phyloP scores from a whole-genome alignment of 2,113 vertebrate species.

The Anolis sagrei region DNA sequence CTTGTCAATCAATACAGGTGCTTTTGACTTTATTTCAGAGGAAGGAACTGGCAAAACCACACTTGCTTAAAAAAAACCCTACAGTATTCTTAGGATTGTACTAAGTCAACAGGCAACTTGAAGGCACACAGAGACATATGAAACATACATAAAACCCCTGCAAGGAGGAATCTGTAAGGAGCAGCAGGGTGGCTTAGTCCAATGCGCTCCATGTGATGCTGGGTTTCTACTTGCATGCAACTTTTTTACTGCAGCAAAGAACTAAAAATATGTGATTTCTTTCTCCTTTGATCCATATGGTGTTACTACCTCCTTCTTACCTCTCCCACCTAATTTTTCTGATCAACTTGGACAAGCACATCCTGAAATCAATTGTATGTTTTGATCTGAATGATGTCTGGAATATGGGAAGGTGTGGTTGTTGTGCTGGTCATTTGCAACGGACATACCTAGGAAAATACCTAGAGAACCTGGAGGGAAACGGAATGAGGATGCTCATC shows the following conservation, averaged over 20 bases:
- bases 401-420: neutral
- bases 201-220: neutral
- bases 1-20: too few relatives aligned
- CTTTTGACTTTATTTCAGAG: too few relatives aligned
- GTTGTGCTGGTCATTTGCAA: neutral
- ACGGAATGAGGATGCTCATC: too few relatives aligned
- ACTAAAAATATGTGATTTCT: neutral
- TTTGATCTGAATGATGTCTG: neutral
- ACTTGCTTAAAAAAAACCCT: too few relatives aligned
- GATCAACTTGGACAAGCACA: neutral
- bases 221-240: neutral
- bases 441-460: neutral
- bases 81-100: too few relatives aligned
- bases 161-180: neutral
- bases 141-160: neutral
- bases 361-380: neutral
- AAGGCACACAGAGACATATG: too few relatives aligned
- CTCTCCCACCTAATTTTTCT: neutral
- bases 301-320: neutral
- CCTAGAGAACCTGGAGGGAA: too few relatives aligned
- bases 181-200: neutral
- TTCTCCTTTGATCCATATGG: neutral
- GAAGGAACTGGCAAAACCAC: too few relatives aligned
- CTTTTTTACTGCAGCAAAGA: neutral
- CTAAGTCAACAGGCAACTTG: too few relatives aligned